These are phyloP conservation scores for Dynastes hyllus DNA, from an alignment of 2,888 invertebrate genomes.

Conservation along the genomic window DNA sequence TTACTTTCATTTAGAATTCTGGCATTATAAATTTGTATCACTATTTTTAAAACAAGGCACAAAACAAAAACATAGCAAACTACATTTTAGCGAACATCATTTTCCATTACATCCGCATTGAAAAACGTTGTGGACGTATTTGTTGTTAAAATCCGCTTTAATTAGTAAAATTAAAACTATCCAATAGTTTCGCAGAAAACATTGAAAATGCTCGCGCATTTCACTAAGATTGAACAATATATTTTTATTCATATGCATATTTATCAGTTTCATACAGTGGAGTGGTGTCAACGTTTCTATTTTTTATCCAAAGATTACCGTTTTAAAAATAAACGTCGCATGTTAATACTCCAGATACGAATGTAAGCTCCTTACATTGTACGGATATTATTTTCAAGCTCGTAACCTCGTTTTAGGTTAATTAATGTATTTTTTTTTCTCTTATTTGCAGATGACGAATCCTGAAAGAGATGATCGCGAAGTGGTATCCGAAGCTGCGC, in stretches of 20 bases:
- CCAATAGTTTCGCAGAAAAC: too few species aligned
- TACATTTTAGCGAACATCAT: too few species aligned
- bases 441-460: slow-evolving; percentile 61
- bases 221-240: too few species aligned
- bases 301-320: slow-evolving; percentile 4
- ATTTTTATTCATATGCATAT: background rate
- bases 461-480: slow-evolving; percentile 64
- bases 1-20: too few species aligned
- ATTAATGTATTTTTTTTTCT: background rate
- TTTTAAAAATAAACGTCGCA: slow-evolving; percentile 13
- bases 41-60: too few species aligned
- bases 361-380: background rate
- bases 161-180: too few species aligned
- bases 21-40: too few species aligned
- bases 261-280: background rate
- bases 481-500: slow-evolving; percentile 68
- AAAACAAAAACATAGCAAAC: too few species aligned
- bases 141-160: background rate
- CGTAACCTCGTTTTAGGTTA: background rate
- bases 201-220: too few species aligned
- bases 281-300: slow-evolving; percentile 19
- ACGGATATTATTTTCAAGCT: background rate
- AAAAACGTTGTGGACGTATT: background rate
- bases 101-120: too few species aligned
- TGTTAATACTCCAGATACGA: background rate